phyloP scores from a whole-genome alignment of 2,113 vertebrate genomes.

The Ammodytes marinus region DNA sequence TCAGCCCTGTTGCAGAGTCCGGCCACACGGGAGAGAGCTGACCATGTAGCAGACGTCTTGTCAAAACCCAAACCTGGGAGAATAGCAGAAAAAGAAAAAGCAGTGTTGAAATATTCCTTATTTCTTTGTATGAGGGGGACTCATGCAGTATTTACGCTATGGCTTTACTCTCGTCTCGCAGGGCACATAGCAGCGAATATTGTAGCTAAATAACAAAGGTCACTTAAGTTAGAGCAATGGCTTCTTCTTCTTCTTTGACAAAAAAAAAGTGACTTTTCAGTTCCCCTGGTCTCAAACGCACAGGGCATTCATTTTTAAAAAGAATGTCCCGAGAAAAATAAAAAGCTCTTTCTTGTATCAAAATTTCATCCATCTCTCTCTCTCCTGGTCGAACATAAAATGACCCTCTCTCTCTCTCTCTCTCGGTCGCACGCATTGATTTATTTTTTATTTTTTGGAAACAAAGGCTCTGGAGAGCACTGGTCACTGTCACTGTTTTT shows the following conservation, averaged over 20 bases:
- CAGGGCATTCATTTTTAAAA: constrained; percentile 57
- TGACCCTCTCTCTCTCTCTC: constrained; percentile 43
- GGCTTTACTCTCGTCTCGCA: constrained; percentile 46
- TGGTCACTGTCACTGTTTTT: constrained; percentile 21
- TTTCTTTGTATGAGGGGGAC: constrained; percentile 19
- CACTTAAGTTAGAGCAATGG: constrained; percentile 46
- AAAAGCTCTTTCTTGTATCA: constrained; percentile 27
- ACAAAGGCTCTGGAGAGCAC: constrained; percentile 5
- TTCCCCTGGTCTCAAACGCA: constrained; percentile 17
- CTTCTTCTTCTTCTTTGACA: constrained; percentile 42
- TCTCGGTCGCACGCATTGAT: constrained; percentile 25
- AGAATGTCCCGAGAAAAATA: constrained; percentile 21
- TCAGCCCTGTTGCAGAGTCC: constrained; percentile 93
- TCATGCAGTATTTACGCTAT: constrained; percentile 67
- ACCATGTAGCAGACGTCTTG: constrained; percentile 90
- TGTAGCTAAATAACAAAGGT: constrained; percentile 64
- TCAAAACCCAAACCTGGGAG: constrained; percentile 89
- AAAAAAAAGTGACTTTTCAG: constrained; percentile 35
- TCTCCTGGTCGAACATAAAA: constrained; percentile 32
- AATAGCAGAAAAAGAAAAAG: constrained; percentile 36
- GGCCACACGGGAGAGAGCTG: constrained; percentile 88
- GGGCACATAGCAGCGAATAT: constrained; percentile 32
- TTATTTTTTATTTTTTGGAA: constrained; percentile 49
- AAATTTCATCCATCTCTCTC: constrained; percentile 29
- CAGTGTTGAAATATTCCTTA: constrained; percentile 37